A percentile compares a stretch with the other conserved stretches of the same genome.
Conservation (phyloP, 2,888 invertebrate species). For the Pantelozetes paolii region DNA sequence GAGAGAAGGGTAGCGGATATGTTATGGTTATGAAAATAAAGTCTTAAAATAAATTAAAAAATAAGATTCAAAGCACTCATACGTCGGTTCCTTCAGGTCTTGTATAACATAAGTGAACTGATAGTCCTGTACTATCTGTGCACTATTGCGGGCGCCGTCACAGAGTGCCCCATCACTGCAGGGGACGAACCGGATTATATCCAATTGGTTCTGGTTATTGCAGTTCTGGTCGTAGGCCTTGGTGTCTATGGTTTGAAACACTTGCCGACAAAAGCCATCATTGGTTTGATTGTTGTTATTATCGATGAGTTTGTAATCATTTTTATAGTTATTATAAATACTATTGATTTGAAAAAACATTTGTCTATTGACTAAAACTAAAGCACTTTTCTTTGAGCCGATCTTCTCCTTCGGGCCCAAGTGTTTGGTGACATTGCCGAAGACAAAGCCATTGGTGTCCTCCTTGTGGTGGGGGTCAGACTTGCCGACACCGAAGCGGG, state of each 20-base stretch:
- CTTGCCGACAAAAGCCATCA: conserved; percentile 66
- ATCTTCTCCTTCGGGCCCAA: conserved; percentile 31
- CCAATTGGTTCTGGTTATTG: conserved; percentile 65
- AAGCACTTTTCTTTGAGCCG: conserved; percentile 56
- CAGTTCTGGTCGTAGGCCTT: conserved; percentile 81
- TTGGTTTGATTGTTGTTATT: not conserved
- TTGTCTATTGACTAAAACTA: conserved; percentile 82
- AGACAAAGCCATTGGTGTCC: conserved; percentile 88
- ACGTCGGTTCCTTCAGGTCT: conserved; percentile 84
- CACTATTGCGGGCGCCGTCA: conserved; percentile 67
- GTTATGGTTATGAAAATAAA: not conserved
- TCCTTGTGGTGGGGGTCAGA: conserved; percentile 78
- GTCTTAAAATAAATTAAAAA: not conserved
- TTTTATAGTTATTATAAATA: conserved; percentile 62
- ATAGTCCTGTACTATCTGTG: conserved; percentile 68
- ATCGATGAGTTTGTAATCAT: conserved; percentile 58
- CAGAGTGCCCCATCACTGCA: conserved; percentile 72
- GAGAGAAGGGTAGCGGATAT: not conserved
- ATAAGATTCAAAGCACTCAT: conserved; percentile 48
- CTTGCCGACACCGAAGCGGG: conserved; percentile 95
- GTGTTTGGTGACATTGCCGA: conserved; percentile 75
- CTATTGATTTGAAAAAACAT: conserved; percentile 87
- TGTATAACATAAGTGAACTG: conserved; percentile 93
- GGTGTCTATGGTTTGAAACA: conserved; percentile 77
- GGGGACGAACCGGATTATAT: conserved; percentile 77